Percentiles rank a stretch among this genome's conserved stretches.
These are phyloP conservation scores for Trichosurus vulpecula DNA, from an alignment of 2,797 vertebrate genomes.

Conservation along the genomic window DNA sequence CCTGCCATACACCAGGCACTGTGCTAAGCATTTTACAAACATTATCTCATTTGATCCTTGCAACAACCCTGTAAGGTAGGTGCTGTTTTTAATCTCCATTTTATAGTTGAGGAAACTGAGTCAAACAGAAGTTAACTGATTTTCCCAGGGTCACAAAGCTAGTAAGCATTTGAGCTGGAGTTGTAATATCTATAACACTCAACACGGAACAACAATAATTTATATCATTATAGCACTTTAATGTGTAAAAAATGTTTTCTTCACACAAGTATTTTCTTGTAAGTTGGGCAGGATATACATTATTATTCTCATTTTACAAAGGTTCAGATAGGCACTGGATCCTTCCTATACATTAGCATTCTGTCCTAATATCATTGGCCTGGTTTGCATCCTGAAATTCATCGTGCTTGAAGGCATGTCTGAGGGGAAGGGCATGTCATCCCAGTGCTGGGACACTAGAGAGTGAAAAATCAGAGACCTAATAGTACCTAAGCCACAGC, in stretches of 20 bases:
- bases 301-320: background rate
- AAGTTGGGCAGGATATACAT: background rate
- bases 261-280: background rate
- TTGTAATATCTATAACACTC: background rate
- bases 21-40: background rate
- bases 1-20: no score
- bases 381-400: background rate
- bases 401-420: background rate
- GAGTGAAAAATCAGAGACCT: background rate
- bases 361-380: background rate
- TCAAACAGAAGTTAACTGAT: background rate
- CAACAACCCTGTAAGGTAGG: background rate
- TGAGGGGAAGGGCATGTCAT: background rate
- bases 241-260: background rate
- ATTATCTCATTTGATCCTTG: background rate
- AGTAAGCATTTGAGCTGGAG: background rate
- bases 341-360: background rate
- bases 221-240: background rate
- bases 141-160: background rate
- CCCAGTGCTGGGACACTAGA: background rate
- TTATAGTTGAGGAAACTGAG: background rate
- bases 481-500: background rate
- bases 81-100: background rate
- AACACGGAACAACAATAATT: background rate
- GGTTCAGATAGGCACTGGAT: background rate